Evolutionary conservation across 2,888 invertebrate genomes (phyloP), one percentile per base, ranked within the genome.

Genomic region (Lepidochrysops patricia): DNA sequence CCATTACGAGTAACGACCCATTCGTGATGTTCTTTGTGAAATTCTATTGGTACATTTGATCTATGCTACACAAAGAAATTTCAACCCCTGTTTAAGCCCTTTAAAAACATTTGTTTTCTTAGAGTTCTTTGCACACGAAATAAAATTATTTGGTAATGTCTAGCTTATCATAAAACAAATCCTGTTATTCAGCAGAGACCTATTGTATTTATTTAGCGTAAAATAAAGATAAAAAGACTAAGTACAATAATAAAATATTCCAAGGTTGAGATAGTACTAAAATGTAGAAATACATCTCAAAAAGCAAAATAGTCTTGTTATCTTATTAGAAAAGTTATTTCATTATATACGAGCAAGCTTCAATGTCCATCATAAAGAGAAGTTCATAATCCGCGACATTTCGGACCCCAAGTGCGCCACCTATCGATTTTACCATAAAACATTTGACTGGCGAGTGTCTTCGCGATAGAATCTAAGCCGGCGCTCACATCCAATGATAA

Each of bases 401-500:
- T 81, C 67, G 72, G 77, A 75, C 74, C 75, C 75, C 15, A 19
- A 29, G 54, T 5, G 67, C 59, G 74, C 74, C 76, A 77, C 73
- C 77, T 84, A 88, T 88, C 75, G 86, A 87, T 86, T 85, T 84
- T 78, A 69, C 80, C 76, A 85, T 86, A 84, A 85, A 85, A 81
- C 74, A 73, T 72, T 76, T 75, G 76, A 80, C 80, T 80, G 80
- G 76, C 71, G 73, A 75, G 76, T 73, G 74, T 77, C 78, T 77
- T 82, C 80, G 82, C 80, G 73, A 79, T 80, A 76, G 83, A 87
- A 89, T 89, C 88, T 85, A 85, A 86, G 84, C 83, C 77, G 74
- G 71, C 80, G 82, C 78, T 87, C 86, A 83, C 86, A 87, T 85
- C 84, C 88, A 89, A 89, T 89, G 84, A 89, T 86, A 89, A 89